These are phyloP conservation scores for Smutsia gigantea DNA, from an alignment of 2,797 vertebrate genomes.

Conservation along the genomic window DNA sequence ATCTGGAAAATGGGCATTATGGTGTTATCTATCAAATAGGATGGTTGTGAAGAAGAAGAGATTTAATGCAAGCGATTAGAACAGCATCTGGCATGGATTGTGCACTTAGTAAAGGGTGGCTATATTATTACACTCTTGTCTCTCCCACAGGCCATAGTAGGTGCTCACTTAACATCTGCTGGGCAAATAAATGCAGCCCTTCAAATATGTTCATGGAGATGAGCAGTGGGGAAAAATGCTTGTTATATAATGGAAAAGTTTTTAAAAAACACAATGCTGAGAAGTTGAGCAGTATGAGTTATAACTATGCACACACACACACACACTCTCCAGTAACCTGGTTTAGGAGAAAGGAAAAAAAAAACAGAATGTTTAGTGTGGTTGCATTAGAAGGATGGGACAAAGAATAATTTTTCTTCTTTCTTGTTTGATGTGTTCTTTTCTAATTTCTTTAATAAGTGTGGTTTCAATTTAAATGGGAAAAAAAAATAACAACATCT, in stretches of 20 bases:
- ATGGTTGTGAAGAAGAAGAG: not conserved
- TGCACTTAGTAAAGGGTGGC: accelerated
- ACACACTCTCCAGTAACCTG: not conserved
- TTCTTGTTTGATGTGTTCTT: constrained; percentile 67
- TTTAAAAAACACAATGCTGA: not conserved
- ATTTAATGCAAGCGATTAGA: not conserved
- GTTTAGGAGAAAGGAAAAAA: not conserved
- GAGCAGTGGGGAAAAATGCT: not conserved
- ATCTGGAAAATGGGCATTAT: not conserved
- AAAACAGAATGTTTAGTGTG: constrained; percentile 25
- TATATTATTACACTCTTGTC: accelerated
- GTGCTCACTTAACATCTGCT: not conserved
- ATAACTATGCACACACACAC: not conserved
- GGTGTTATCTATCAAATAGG: accelerated
- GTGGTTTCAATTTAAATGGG: constrained; percentile 66
- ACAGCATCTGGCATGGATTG: not conserved
- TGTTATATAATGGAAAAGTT: not conserved
- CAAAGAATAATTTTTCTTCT: constrained; percentile 62
- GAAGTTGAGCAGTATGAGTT: not conserved
- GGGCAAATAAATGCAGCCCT: not conserved
- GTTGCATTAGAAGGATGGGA: constrained; percentile 7
- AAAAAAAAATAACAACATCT: constrained; percentile 48
- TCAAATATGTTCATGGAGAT: not conserved
- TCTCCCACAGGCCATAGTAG: not conserved
- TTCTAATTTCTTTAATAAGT: constrained; percentile 59